Percentiles rank a stretch among this genome's conserved stretches.
Evolutionary conservation across 1,140 invertebrate species (phyloP).

Genomic region (Carcinoscorpius rotundicauda): DNA sequence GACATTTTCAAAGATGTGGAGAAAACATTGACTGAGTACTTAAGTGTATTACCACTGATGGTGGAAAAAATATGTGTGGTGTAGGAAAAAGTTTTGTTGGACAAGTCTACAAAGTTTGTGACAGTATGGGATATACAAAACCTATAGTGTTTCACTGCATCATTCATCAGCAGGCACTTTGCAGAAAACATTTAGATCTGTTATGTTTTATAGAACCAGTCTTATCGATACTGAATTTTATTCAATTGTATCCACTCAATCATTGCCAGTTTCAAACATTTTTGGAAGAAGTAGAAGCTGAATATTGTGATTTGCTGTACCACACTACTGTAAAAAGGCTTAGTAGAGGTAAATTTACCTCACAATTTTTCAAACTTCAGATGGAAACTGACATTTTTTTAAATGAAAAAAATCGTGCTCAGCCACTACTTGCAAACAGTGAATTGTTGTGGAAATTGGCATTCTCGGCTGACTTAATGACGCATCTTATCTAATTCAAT

Average conservation of each 20-base stretch:
- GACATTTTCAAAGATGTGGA: constrained; percentile 26
- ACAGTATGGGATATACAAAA: background rate
- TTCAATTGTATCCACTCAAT: constrained; percentile 27
- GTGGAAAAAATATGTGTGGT: constrained; percentile 27
- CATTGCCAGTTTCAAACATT: constrained; percentile 28
- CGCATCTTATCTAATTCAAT: background rate
- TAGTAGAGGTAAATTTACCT: constrained; percentile 24
- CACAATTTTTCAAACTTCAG: constrained; percentile 23
- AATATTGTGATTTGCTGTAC: too few relatives aligned
- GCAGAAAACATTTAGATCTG: constrained; percentile 23
- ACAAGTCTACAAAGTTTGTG: constrained; percentile 16
- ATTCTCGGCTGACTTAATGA: constrained; percentile 1
- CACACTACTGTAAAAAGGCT: constrained; percentile 26
- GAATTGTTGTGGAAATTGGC: constrained; percentile 4
- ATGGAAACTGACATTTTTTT: background rate
- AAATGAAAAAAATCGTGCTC: background rate
- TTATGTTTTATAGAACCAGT: constrained; percentile 26
- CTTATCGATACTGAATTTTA: constrained; percentile 28
- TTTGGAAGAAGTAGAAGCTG: constrained; percentile 24
- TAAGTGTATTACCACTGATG: constrained; percentile 28
- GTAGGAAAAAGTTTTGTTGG: constrained; percentile 16
- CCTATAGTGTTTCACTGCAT: constrained; percentile 27
- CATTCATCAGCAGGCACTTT: constrained; percentile 29
- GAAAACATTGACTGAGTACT: constrained; percentile 15
- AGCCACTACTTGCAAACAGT: constrained; percentile 5